These are phyloP conservation scores for Acronicta aceris DNA, from an alignment of 2,888 invertebrate genomes.

Conservation along the genomic window DNA sequence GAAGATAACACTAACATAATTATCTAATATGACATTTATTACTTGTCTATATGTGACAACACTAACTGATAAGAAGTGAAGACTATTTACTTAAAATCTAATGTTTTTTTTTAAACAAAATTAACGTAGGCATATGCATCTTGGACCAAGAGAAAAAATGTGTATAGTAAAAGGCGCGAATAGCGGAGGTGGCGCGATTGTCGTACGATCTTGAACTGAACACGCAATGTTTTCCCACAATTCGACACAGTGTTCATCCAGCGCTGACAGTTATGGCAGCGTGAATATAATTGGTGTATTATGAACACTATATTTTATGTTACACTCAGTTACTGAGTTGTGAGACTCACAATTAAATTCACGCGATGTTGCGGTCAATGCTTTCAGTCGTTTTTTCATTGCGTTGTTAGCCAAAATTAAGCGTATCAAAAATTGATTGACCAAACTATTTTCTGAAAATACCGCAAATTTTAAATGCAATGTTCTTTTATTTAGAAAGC, in stretches of 20 bases:
- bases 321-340: constrained; percentile 13
- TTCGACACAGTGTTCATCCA: constrained; percentile 56
- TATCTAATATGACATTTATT: constrained; percentile 33
- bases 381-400: constrained; percentile 36
- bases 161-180: constrained; percentile 60
- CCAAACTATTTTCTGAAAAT: constrained; percentile 7
- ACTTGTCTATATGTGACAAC: constrained; percentile 7
- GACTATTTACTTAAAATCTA: constrained; percentile 23
- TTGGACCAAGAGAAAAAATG: constrained; percentile 50
- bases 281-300: constrained; percentile 24
- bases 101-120: too few species aligned
- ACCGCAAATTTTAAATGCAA: background rate
- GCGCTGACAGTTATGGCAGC: constrained; percentile 15
- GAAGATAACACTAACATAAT: constrained; percentile 25
- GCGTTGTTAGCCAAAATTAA: constrained; percentile 31
- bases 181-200: constrained; percentile 72
- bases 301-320: constrained; percentile 30
- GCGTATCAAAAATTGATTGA: constrained; percentile 7
- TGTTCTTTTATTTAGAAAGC: too few species aligned
- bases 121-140: constrained; percentile 15
- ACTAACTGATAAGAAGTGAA: constrained; percentile 20
- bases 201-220: constrained; percentile 73
- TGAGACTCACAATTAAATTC: constrained; percentile 31
- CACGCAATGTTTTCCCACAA: constrained; percentile 63
- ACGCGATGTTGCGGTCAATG: constrained; percentile 42